These are phyloP conservation scores for Labroides dimidiatus DNA, from an alignment of 2,797 vertebrate genomes.

Conservation along the genomic window DNA sequence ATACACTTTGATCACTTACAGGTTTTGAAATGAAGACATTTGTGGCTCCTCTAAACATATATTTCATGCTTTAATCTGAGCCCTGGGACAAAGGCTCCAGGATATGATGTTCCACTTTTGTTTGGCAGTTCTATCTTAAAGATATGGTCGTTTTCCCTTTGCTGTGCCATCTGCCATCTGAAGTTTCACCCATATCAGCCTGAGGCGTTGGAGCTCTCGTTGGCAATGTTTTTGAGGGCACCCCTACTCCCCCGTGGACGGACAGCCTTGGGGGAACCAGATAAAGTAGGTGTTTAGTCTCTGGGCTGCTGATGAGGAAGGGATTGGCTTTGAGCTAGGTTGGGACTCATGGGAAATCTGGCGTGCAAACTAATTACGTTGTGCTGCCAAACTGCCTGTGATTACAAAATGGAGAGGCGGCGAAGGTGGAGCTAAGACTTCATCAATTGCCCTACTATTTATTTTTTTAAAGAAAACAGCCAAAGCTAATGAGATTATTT, in stretches of 20 bases:
- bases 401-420: constrained; percentile 82
- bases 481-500: constrained; percentile 74
- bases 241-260: constrained; percentile 80
- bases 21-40: constrained; percentile 76
- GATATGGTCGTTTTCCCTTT: constrained; percentile 76
- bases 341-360: constrained; percentile 87
- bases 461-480: constrained; percentile 63
- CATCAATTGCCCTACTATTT: constrained; percentile 76
- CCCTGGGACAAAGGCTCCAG: constrained; percentile 69
- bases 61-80: constrained; percentile 80
- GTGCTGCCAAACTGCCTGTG: constrained; percentile 81
- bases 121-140: constrained; percentile 80
- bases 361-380: constrained; percentile 83
- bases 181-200: constrained; percentile 84
- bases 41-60: constrained; percentile 68
- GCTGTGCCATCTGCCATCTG: constrained; percentile 85
- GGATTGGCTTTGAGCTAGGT: constrained; percentile 81
- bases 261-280: constrained; percentile 81
- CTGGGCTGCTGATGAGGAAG: constrained; percentile 80
- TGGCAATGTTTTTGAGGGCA: constrained; percentile 82
- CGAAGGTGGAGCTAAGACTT: constrained; percentile 77
- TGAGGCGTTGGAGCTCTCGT: constrained; percentile 76
- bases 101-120: constrained; percentile 80
- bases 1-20: constrained; percentile 74
- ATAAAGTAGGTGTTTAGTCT: constrained; percentile 87